A percentile compares a stretch with the other conserved stretches of the same genome.
These are phyloP conservation scores for Ceramica pisi DNA, from an alignment of 2,888 invertebrate species.

Conservation along the genomic window DNA sequence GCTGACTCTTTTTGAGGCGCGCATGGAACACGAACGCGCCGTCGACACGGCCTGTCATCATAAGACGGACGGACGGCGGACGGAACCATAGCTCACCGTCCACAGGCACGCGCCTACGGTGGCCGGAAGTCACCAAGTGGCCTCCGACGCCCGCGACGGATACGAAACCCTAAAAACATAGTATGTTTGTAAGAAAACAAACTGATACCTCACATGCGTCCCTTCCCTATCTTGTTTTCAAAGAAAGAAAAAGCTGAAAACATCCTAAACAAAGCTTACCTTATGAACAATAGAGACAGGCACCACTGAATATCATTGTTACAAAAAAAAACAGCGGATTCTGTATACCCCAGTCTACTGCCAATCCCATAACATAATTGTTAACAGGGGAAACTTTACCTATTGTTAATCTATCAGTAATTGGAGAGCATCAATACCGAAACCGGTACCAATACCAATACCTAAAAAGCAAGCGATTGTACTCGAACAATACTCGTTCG, in stretches of 20 bases:
- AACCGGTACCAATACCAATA: conserved; percentile 37
- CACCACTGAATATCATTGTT: not conserved
- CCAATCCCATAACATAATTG: conserved; percentile 20
- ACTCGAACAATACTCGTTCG: conserved; percentile 51
- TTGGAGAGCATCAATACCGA: conserved; percentile 49
- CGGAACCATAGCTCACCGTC: no score
- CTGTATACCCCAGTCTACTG: not conserved
- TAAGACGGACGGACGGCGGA: no score
- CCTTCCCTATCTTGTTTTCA: no score
- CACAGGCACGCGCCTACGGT: no score
- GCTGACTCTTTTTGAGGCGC: no score
- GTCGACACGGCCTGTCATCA: no score
- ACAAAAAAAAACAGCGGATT: not conserved
- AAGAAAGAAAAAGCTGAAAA: not conserved
- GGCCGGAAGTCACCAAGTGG: no score
- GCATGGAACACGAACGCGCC: no score
- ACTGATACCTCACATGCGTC: no score
- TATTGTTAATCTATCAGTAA: conserved; percentile 58
- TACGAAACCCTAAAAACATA: no score
- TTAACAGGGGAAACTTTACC: conserved; percentile 30
- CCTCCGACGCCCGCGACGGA: no score
- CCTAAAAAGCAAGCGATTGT: conserved; percentile 55
- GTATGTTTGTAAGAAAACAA: no score
- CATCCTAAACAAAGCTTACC: not conserved
- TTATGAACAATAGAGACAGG: not conserved